Conservation (phyloP, 2,888 invertebrate species). For the Dynastes hyllus region DNA sequence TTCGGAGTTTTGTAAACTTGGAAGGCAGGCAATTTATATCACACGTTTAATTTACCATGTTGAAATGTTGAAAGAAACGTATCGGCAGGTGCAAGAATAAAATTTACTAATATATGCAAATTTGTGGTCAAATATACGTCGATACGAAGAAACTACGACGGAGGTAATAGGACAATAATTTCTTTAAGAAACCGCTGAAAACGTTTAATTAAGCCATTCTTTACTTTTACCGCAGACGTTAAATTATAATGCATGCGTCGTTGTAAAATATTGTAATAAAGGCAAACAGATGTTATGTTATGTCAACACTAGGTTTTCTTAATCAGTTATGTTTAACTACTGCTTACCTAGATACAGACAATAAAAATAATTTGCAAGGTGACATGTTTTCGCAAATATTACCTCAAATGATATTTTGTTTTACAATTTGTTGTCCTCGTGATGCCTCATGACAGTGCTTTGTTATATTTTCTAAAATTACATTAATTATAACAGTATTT, state of each 20-base stretch:
- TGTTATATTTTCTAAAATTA: conserved; percentile 27
- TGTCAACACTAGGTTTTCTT: conserved; percentile 36
- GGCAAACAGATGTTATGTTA: conserved; percentile 17
- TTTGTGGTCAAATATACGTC: conserved; percentile 3
- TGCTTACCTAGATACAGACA: conserved; percentile 28
- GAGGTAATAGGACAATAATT: not conserved
- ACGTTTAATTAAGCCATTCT: not conserved
- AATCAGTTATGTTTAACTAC: conserved; percentile 35
- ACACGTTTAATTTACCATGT: too few species aligned
- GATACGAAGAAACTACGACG: conserved; percentile 1
- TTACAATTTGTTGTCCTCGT: conserved; percentile 21
- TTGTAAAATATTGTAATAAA: conserved; percentile 4
- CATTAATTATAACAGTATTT: not conserved
- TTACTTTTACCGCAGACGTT: not conserved
- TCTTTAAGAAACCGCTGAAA: not conserved
- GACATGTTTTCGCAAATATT: conserved; percentile 45
- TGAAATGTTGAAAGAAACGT: too few species aligned
- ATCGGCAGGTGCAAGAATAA: conserved; percentile 7
- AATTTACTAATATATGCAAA: conserved; percentile 1
- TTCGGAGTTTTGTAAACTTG: too few species aligned
- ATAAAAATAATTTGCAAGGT: conserved; percentile 48
- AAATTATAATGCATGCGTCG: conserved; percentile 3
- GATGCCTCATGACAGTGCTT: not conserved
- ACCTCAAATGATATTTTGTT: conserved; percentile 38
- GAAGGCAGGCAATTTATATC: too few species aligned